These are phyloP conservation scores for Leucophenga montana DNA, from an alignment of 2,888 invertebrate species.

Conservation along the genomic window DNA sequence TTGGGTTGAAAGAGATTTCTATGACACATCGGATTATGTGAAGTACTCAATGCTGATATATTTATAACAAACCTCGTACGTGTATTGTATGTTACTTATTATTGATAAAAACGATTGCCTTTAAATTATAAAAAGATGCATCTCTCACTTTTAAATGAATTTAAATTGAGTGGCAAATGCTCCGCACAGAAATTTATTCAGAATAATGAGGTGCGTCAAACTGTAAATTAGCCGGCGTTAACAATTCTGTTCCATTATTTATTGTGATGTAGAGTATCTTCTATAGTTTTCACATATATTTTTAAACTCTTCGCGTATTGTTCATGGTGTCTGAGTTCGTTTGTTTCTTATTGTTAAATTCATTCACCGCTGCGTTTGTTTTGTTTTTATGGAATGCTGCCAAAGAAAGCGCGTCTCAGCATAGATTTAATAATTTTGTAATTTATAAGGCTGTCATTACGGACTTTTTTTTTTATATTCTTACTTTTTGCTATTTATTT, in stretches of 20 bases:
- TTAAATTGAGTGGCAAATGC: not conserved
- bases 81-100: not conserved
- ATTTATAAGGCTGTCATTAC: not conserved
- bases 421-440: not conserved
- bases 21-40: too few species aligned
- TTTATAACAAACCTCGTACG: not conserved
- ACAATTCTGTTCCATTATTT: not conserved
- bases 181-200: not conserved
- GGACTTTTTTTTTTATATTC: not conserved
- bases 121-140: not conserved
- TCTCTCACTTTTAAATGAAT: not conserved
- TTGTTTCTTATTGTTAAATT: not conserved
- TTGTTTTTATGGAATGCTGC: not conserved
- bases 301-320: not conserved
- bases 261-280: not conserved
- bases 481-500: not conserved
- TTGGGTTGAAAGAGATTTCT: too few species aligned
- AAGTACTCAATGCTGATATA: not conserved
- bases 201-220: too few species aligned
- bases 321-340: not conserved
- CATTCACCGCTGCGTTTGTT: not conserved
- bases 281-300: not conserved
- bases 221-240: not conserved
- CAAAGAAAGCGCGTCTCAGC: not conserved
- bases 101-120: not conserved